Percentiles rank a stretch among this genome's conserved stretches.
Conservation (phyloP, 1,140 invertebrate genomes). For the Probaryconus sp. region DNA sequence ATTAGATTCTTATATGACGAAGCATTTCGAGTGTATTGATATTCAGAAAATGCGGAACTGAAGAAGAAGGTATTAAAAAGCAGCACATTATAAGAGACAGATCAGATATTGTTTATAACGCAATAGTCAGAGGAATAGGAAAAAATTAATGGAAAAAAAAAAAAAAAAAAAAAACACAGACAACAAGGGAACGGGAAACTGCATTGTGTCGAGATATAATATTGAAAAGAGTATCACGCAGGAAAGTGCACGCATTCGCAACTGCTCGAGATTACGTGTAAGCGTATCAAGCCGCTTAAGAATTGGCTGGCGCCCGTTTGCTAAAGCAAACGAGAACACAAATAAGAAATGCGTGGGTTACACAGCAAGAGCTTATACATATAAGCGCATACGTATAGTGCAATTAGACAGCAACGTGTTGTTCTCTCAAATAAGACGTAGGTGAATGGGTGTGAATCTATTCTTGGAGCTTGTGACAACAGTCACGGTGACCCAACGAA, state of each 20-base stretch:
- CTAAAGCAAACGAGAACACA: slow-evolving; percentile 5
- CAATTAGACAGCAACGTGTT: slow-evolving; percentile 19
- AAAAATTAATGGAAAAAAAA: too few species aligned
- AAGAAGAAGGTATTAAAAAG: slow-evolving; percentile 2
- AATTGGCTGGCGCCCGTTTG: slow-evolving; percentile 6
- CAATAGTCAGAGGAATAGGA: too few species aligned
- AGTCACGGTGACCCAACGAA: slow-evolving; percentile 3
- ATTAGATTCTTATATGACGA: neutral
- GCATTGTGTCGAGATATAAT: slow-evolving; percentile 5
- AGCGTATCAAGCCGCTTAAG: neutral
- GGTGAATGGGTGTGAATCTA: slow-evolving; percentile 23
- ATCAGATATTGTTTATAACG: too few species aligned
- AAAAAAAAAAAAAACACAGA: too few species aligned
- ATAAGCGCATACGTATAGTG: neutral
- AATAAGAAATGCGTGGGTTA: slow-evolving; percentile 5
- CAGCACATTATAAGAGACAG: slow-evolving; percentile 23
- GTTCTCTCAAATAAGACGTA: slow-evolving; percentile 8
- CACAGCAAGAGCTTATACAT: neutral
- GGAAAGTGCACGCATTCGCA: neutral
- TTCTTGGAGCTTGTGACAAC: slow-evolving; percentile 9
- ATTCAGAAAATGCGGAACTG: slow-evolving; percentile 33
- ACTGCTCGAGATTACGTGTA: neutral
- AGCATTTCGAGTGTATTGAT: neutral
- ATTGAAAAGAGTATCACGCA: slow-evolving; percentile 12
- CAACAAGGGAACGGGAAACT: slow-evolving; percentile 7